Base-by-base conservation (phyloP, 1,140 invertebrate genomes). In the Stegodyphus mimosarum region DNA sequence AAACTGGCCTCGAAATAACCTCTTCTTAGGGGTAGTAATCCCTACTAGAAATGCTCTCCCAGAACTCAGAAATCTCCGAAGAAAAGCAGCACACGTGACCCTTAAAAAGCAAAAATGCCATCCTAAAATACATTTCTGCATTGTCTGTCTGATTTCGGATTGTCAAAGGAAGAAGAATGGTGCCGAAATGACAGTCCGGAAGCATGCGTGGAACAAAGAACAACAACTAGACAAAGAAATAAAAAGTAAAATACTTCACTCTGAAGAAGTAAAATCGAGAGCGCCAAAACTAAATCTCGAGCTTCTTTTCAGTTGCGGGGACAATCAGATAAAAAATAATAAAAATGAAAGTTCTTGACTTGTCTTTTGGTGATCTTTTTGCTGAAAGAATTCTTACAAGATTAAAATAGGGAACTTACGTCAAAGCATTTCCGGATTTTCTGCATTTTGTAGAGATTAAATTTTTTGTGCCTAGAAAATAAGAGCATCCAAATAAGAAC, bases 71-170 rank as follows among this genome's bases (percentile, higher is more conserved):
- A 33, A 33, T 33, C 33, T 33, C 33, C 1, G 33, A 33, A 33
- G 33, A 33, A 33, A 33, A 33, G 33, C 33, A 33, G 33, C 33
- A 33, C 33, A 33, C 33, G 33, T 33, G 33, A 33, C 33, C 33
- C 33, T 33, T 33, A 33, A 3, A 33, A 33, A 33, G 33, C 33
- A 33, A 33, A 33, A 33, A 33, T 33, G 33, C 33, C 33, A 33
- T 33, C 33, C 33, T 33, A 33, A 33, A 69, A 70, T 70, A 7
- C 77, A 53, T 79, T 79, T 79, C 77, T 69, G 18, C 77, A 79
- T 79, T 79, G 77, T 79, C 77, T 70, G 53, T 60, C 70, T 79
- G 77, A 79, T 50, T 53, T 52, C 11, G 51, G 77, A 79, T 69
- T 70, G 66, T 55, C 50, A 79, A 79, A 70, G 49, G 49, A 69